Base-by-base conservation (phyloP, 2,113 vertebrate species). In the Uria aalge region DNA sequence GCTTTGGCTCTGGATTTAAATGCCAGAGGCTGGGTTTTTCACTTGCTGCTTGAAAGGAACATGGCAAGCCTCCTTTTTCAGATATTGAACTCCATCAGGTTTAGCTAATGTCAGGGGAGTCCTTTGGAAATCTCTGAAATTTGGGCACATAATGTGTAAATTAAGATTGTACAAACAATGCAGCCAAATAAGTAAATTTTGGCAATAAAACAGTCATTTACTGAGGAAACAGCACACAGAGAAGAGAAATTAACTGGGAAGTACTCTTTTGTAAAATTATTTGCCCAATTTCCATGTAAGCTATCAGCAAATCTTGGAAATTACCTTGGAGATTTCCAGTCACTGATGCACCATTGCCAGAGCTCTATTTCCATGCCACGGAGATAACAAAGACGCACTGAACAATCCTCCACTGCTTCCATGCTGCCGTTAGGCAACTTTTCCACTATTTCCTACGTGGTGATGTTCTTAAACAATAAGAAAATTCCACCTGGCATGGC, bases 241-340 rank as follows among this genome's bases (percentile, higher is more conserved):
- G 75, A 94, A 57, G 56, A 92, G 23, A 38, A 85, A 93, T 94
- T 84, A 94, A 79, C 79, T 78, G 56, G 75, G 83, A 95, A 92
- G 57, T 67, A 74, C 22, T 81, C 27, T 56, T 94, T 36, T 82
- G 69, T 60, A 89, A 75, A 91, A 87, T 96, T 84, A 92, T 92
- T 94, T 96, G 86, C 66, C 73, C 69, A 56, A 86, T 97, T 94
- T 94, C 76, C 76, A 53, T 66, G 69, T 57, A 91, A 95, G 73
- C 88, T 60, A 78, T 92, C 68, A 78, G 62, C 41, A 6, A 87
- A 75, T 94, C 88, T 85, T 85, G 66, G 94, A 94, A 94, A 94
- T 85, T 73, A 87, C 91, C 64, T 85, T 85, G 71, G 91, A 94
- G 95, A 81, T 92, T 96, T 96, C 73, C 86, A 94, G 64, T 48